These are phyloP conservation scores for Mactromeris polynyma DNA, from an alignment of 2,888 invertebrate genomes.

Conservation along the genomic window DNA sequence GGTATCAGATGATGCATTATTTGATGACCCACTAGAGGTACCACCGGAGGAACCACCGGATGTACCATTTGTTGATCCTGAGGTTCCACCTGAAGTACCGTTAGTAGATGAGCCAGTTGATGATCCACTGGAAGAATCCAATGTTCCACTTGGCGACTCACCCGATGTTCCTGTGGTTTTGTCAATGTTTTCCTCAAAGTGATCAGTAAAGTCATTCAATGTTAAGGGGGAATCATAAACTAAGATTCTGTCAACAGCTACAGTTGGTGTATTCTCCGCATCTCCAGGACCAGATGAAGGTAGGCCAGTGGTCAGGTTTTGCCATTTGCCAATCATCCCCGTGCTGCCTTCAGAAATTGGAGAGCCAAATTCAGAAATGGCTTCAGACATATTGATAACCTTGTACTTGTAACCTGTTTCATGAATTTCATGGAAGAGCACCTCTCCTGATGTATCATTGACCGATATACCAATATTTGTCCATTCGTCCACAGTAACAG, in stretches of 20 bases:
- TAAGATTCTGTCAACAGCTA: slow-evolving; percentile 49
- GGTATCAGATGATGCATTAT: not conserved
- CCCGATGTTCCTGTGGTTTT: slow-evolving; percentile 16
- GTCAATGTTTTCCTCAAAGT: slow-evolving; percentile 43
- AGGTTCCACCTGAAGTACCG: not conserved
- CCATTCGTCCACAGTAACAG: slow-evolving; percentile 69
- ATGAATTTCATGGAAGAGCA: slow-evolving; percentile 55
- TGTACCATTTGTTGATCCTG: not conserved
- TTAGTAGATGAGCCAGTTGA: not conserved
- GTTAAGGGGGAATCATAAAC: slow-evolving; percentile 18
- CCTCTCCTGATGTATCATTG: slow-evolving; percentile 54
- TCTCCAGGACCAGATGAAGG: slow-evolving; percentile 36
- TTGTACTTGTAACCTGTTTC: slow-evolving; percentile 56
- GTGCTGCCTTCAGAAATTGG: slow-evolving; percentile 42
- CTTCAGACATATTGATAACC: slow-evolving; percentile 49
- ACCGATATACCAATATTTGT: slow-evolving; percentile 68
- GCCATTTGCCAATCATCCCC: slow-evolving; percentile 60
- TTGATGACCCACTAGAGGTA: not conserved
- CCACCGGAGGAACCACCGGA: not conserved
- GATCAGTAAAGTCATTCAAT: slow-evolving; percentile 43
- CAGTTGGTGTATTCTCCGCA: slow-evolving; percentile 19
- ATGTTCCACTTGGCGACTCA: not conserved
- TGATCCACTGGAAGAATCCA: not conserved
- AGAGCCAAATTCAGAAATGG: slow-evolving; percentile 41
- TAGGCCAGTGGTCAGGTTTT: slow-evolving; percentile 39